A percentile compares a stretch with the other conserved stretches of the same genome.
Evolutionary conservation across 2,888 invertebrate species (phyloP).

Genomic region (Tinea trinotella): DNA sequence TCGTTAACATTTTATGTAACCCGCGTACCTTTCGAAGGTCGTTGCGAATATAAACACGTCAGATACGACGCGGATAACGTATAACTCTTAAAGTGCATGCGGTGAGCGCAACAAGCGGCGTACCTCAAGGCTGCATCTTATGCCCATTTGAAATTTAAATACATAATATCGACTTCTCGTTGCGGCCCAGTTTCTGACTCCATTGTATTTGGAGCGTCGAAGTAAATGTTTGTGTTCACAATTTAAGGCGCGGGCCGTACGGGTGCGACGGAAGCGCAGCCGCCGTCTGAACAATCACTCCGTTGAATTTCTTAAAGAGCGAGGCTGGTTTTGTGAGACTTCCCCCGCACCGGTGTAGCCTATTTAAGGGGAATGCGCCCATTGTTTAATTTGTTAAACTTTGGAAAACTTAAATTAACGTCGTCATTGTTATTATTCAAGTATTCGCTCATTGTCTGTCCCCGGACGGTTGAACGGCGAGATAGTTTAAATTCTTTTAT

Average conservation of each 20-base stretch:
- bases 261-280: constrained; percentile 12
- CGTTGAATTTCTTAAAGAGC: constrained; percentile 19
- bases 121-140: constrained; percentile 34
- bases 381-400: constrained; percentile 8
- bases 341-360: constrained; percentile 6
- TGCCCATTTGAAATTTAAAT: constrained; percentile 45
- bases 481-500: not conserved
- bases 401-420: constrained; percentile 13
- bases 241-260: constrained; percentile 9
- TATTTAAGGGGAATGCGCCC: constrained; percentile 11
- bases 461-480: not conserved
- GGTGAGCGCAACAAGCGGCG: constrained; percentile 24
- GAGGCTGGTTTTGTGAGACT: constrained; percentile 14
- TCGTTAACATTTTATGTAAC: constrained; percentile 23
- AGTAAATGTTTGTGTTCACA: constrained; percentile 16
- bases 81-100: constrained; percentile 2
- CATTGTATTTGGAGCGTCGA: constrained; percentile 18
- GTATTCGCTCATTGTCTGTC: not conserved
- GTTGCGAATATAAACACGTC: constrained; percentile 20
- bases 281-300: constrained; percentile 17
- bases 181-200: constrained; percentile 15
- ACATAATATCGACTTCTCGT: constrained; percentile 17
- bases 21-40: constrained; percentile 23
- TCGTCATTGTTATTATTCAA: not conserved
- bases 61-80: constrained; percentile 11